phyloP scores from a whole-genome alignment of 2,888 invertebrate species.

The Cantharis rufa region DNA sequence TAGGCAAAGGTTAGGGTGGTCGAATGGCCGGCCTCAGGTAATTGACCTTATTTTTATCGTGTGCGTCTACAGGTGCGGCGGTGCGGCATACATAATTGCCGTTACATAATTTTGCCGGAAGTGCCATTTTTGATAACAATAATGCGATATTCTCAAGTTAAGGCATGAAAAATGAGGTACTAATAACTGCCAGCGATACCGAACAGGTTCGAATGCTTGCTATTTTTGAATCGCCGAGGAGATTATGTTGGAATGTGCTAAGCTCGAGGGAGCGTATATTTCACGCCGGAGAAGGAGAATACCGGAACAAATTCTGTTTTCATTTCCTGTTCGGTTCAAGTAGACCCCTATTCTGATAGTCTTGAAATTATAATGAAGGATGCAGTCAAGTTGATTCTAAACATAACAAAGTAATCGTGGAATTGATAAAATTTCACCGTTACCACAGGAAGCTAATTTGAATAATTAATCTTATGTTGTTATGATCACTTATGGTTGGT shows the following conservation, averaged over 20 bases:
- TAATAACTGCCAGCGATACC: not conserved
- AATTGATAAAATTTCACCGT: not conserved
- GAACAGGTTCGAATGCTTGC: not conserved
- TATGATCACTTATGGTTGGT: not conserved
- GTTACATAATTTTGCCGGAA: slow-evolving; percentile 17
- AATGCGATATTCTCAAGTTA: not conserved
- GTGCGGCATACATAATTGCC: slow-evolving; percentile 18
- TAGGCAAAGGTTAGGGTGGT: not conserved
- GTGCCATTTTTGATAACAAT: slow-evolving; percentile 7
- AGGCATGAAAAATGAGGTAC: not conserved
- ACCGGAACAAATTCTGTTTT: not conserved
- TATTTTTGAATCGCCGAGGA: not conserved
- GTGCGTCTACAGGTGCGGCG: slow-evolving; percentile 20
- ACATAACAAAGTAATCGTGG: not conserved
- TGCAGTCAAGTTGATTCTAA: not conserved
- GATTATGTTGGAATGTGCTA: not conserved
- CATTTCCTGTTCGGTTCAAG: not conserved
- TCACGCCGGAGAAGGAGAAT: not conserved
- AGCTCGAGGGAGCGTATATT: not conserved
- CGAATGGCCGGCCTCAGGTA: not conserved
- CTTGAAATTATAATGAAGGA: not conserved
- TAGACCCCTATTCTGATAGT: not conserved
- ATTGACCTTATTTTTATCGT: slow-evolving; percentile 7
- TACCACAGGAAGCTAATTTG: not conserved
- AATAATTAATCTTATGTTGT: not conserved